phyloP scores from a whole-genome alignment of 2,113 vertebrate genomes.

The Dasypus novemcinctus region DNA sequence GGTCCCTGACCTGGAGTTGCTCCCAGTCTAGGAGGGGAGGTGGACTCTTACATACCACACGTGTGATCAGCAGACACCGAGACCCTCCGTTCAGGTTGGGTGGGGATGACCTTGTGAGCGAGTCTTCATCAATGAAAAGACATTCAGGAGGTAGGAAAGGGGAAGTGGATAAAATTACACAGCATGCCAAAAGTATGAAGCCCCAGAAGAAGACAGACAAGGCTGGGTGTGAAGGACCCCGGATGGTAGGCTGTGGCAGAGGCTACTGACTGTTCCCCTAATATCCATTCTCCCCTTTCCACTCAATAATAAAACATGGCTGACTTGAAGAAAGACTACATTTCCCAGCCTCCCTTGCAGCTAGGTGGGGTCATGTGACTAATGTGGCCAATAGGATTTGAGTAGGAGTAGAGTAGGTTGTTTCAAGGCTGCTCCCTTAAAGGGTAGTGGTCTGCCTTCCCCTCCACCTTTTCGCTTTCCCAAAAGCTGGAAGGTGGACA shows the following conservation, averaged over 20 bases:
- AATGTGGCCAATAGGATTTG: background rate
- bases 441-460: background rate
- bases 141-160: background rate
- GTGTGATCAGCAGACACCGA: background rate
- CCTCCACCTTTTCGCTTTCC: background rate
- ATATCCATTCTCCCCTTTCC: background rate
- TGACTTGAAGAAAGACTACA: background rate
- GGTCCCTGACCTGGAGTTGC: background rate
- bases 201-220: background rate
- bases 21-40: background rate
- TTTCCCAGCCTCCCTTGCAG: constrained; percentile 21
- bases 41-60: background rate
- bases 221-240: background rate
- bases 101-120: background rate
- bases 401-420: background rate
- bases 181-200: background rate
- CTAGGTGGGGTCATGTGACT: background rate
- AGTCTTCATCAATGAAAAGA: background rate
- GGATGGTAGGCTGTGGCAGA: background rate
- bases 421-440: background rate
- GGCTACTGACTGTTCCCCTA: background rate
- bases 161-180: background rate
- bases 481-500: background rate
- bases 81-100: background rate
- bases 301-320: background rate